phyloP scores from a whole-genome alignment of 2,113 vertebrate species.

The Cebus imitator region DNA sequence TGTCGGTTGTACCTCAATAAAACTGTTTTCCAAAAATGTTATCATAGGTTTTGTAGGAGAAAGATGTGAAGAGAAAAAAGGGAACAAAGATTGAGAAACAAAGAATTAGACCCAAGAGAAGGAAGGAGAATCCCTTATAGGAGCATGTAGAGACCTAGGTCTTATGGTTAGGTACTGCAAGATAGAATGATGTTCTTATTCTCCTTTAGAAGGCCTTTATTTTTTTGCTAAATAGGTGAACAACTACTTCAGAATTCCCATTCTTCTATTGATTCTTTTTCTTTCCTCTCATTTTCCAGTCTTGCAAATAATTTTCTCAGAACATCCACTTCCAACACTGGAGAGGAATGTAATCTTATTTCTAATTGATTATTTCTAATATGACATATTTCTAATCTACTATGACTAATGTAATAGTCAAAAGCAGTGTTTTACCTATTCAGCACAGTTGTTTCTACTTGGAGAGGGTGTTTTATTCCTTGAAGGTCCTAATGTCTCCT shows the following conservation, averaged over 20 bases:
- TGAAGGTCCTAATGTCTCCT: neutral
- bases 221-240: neutral
- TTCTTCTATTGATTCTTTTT: conserved; percentile 6
- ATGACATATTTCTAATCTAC: no score
- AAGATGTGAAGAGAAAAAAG: neutral
- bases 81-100: neutral
- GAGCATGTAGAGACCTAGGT: neutral
- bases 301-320: conserved; percentile 2
- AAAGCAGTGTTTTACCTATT: neutral
- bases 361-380: neutral
- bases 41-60: neutral
- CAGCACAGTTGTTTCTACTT: neutral
- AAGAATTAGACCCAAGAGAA: neutral
- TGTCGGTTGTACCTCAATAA: neutral
- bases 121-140: neutral
- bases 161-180: neutral
- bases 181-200: neutral
- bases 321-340: neutral
- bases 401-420: neutral
- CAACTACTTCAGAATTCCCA: neutral
- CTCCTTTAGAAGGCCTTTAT: conserved; percentile 16
- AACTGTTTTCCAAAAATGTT: neutral
- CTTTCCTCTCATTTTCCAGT: conserved; percentile 17
- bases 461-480: neutral
- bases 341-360: conserved; percentile 22